phyloP scores from a whole-genome alignment of 1,140 invertebrate genomes.

The Trissolcus basalis region DNA sequence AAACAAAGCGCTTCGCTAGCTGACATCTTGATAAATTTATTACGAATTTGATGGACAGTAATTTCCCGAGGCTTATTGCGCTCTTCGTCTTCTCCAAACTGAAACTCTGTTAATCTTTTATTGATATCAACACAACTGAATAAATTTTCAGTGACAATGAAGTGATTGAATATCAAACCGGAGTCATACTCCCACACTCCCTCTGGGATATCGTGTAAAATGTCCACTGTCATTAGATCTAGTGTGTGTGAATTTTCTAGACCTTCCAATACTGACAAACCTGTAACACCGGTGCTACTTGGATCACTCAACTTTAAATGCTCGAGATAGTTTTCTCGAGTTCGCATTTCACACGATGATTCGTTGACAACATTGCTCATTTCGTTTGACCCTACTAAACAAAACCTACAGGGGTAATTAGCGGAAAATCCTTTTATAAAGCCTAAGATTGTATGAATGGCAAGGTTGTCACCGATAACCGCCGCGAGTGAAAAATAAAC shows the following conservation, averaged over 20 bases:
- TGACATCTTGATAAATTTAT: no score
- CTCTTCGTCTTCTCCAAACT: slow-evolving; percentile 11
- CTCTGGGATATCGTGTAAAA: slow-evolving; percentile 26
- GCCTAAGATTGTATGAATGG: slow-evolving; percentile 37
- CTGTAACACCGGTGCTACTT: slow-evolving; percentile 14
- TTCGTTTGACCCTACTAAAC: slow-evolving; percentile 23
- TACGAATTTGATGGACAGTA: no score
- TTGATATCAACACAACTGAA: not conserved
- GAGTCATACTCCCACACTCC: slow-evolving; percentile 14
- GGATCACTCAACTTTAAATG: slow-evolving; percentile 12
- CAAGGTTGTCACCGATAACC: slow-evolving; percentile 42
- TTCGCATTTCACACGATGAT: slow-evolving; percentile 17
- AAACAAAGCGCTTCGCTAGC: no score
- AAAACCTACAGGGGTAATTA: slow-evolving; percentile 36
- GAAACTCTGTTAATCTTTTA: slow-evolving; percentile 19
- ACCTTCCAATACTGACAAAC: slow-evolving; percentile 15
- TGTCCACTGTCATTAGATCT: slow-evolving; percentile 12
- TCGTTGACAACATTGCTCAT: slow-evolving; percentile 22
- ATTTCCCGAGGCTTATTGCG: slow-evolving; percentile 32
- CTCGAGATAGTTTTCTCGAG: slow-evolving; percentile 11
- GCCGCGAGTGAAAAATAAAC: slow-evolving; percentile 32
- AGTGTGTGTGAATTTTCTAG: slow-evolving; percentile 3
- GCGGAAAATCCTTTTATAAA: slow-evolving; percentile 33
- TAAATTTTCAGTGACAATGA: slow-evolving; percentile 6
- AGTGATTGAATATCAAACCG: slow-evolving; percentile 13